A percentile compares a stretch with the other conserved stretches of the same genome.
Evolutionary conservation across 2,797 vertebrate species (phyloP).

Genomic region (Phalanger gymnotis): DNA sequence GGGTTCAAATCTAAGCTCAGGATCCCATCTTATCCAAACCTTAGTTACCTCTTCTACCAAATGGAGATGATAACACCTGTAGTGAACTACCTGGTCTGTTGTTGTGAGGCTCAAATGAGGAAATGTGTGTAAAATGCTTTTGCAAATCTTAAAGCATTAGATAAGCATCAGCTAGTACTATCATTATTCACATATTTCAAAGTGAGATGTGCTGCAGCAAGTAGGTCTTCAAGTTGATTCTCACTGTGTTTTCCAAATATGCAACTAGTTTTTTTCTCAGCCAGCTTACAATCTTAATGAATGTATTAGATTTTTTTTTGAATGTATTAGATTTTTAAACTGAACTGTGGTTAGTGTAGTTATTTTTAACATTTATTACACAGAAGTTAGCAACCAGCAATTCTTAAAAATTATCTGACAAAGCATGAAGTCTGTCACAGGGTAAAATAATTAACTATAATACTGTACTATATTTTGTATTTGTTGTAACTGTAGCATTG

Average conservation of each 20-base stretch:
- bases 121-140: not conserved
- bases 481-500: not conserved
- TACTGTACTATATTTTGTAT: not conserved
- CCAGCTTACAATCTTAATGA: not conserved
- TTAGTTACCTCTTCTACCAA: not conserved
- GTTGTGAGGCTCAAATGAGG: not conserved
- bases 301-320: not conserved
- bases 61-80: not conserved
- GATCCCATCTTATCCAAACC: not conserved
- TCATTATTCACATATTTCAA: not conserved
- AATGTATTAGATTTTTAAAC: not conserved
- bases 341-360: not conserved
- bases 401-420: slow-evolving; percentile 27
- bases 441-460: not conserved
- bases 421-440: not conserved
- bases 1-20: not conserved
- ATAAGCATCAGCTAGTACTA: not conserved
- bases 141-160: not conserved
- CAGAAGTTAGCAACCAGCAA: slow-evolving; percentile 30
- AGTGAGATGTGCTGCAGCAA: not conserved
- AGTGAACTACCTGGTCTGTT: not conserved
- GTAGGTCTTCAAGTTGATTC: not conserved
- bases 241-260: not conserved
- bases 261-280: not conserved
- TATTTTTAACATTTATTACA: not conserved